phyloP scores from a whole-genome alignment of 2,888 invertebrate species.

The Anticlea derivata region DNA sequence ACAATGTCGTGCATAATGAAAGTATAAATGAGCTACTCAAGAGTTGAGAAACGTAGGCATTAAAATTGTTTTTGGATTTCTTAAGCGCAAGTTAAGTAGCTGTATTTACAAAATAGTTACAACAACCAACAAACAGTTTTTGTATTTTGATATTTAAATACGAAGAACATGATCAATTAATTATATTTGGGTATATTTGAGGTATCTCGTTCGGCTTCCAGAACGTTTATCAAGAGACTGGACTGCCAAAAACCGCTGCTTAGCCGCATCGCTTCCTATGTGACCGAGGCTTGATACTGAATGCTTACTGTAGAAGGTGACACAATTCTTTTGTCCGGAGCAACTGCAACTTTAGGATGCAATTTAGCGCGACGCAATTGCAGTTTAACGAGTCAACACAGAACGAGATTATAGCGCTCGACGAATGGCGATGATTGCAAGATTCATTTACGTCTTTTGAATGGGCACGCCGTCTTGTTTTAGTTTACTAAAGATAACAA shows the following conservation, averaged over 20 bases:
- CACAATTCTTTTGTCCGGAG: slow-evolving; percentile 29
- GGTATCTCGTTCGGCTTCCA: too few species aligned
- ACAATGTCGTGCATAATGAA: too few species aligned
- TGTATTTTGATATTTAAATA: too few species aligned
- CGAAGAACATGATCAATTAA: too few species aligned
- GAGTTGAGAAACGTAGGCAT: too few species aligned
- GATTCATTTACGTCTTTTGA: slow-evolving; percentile 35
- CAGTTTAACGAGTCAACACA: slow-evolving; percentile 50
- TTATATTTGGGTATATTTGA: too few species aligned
- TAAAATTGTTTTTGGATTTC: too few species aligned
- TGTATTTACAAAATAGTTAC: too few species aligned
- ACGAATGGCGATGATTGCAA: slow-evolving; percentile 37
- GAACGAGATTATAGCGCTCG: slow-evolving; percentile 46
- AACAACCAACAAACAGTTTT: too few species aligned
- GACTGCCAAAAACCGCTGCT: background rate
- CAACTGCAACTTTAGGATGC: slow-evolving; percentile 39
- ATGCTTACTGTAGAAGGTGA: slow-evolving; percentile 20
- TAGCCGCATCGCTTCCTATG: background rate
- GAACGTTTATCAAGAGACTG: too few species aligned
- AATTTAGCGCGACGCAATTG: slow-evolving; percentile 42
- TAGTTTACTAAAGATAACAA: slow-evolving; percentile 22
- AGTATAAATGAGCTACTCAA: too few species aligned
- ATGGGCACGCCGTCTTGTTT: slow-evolving; percentile 16
- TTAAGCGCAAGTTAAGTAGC: too few species aligned
- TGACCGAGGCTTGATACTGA: slow-evolving; percentile 8